phyloP scores from a whole-genome alignment of 2,113 vertebrate species.

The Xenopus laevis region DNA sequence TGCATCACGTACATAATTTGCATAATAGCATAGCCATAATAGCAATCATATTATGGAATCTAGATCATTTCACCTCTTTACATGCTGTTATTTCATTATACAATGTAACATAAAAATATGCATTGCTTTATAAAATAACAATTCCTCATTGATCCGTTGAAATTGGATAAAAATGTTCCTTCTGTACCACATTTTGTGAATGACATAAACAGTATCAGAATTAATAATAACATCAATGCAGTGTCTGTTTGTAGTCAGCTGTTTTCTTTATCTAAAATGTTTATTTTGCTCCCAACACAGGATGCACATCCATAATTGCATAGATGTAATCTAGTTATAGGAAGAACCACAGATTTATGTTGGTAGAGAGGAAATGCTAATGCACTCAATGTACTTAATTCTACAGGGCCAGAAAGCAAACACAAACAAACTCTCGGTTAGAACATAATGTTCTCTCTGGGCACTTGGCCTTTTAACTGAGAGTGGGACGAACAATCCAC shows the following conservation, averaged over 20 bases:
- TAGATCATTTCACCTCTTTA: too few relatives aligned
- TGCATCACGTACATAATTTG: too few relatives aligned
- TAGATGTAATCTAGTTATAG: not conserved
- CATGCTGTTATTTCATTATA: too few relatives aligned
- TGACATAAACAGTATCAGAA: too few relatives aligned
- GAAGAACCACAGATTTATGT: not conserved
- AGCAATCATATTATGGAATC: too few relatives aligned
- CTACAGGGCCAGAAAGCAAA: slow-evolving; percentile 53
- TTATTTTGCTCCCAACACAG: not conserved
- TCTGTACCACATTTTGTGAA: too few relatives aligned
- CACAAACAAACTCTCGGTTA: slow-evolving; percentile 47
- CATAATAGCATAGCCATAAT: too few relatives aligned
- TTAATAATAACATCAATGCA: not conserved
- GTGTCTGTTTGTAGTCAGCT: slow-evolving; percentile 6
- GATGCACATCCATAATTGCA: not conserved
- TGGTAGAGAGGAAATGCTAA: slow-evolving; percentile 25
- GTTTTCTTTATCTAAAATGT: slow-evolving; percentile 11
- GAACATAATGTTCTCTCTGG: slow-evolving; percentile 35
- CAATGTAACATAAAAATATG: too few relatives aligned
- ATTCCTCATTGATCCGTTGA: too few relatives aligned
- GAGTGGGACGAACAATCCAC: too few relatives aligned
- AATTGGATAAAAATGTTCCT: too few relatives aligned
- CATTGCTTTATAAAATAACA: too few relatives aligned
- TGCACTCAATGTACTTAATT: slow-evolving; percentile 35
- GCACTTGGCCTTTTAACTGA: slow-evolving; percentile 48